Evolutionary conservation across 2,113 vertebrate species (phyloP), one percentile per base, ranked within the genome.

Genomic region (Rafetus swinhoei): DNA sequence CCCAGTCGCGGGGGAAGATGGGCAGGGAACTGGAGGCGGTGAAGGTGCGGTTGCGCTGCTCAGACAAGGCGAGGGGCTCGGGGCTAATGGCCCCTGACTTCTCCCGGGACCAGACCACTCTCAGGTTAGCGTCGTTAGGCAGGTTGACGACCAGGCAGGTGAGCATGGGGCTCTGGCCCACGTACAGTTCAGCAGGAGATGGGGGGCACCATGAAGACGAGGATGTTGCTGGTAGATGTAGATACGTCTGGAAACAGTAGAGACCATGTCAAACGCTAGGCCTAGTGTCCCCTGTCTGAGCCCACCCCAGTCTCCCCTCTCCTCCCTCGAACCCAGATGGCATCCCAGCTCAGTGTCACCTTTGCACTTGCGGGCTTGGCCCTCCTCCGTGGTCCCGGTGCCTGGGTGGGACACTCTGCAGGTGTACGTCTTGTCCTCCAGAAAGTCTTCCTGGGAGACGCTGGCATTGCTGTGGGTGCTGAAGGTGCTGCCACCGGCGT

Each of bases 111-210:
- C 97, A 98, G 3, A 0, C 11, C 50, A 98, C 25, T 0, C 0
- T 21, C 65, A 95, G 1, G 0, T 19, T 15, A 0, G 95, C 2
- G 0, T 3, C 1, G 7, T 4, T 95, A 27, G 89, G 88, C 62
- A 98, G 69, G 79, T 95, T 93, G 15, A 92, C 60, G 24, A 96
- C 93, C 79, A 96, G 69, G 81, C 97, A 97, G 59, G 55, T 92
- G 74, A 98, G 11, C 55, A 80, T 96, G 81, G 95, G 85, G 0
- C 69, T 6, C 10, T 81, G 89, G 15, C 10, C 18, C 25, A 96
- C 1, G 3, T 95, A 96, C 7, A 98, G 91, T 56, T 97, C 96
- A 2, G 90, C 62, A 2, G 96, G 95, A 4, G 85, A 90, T 57
- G n/a, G 97, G 97, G 1, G 92, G 83, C 32, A 21, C 52, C 45